phyloP scores from a whole-genome alignment of 2,888 invertebrate genomes.

The Hesperia comma region DNA sequence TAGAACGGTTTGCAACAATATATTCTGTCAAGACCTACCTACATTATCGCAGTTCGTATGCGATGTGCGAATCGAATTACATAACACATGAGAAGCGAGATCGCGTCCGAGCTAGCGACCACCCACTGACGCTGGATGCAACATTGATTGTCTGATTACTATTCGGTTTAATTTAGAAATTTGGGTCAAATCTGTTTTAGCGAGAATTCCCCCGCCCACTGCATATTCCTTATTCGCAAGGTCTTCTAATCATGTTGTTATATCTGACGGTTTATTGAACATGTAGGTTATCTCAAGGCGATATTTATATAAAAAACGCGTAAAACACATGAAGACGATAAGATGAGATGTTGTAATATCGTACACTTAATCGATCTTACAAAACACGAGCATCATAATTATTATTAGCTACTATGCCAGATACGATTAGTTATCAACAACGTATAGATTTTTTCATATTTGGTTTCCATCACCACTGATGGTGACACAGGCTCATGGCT shows the following conservation, averaged over 20 bases:
- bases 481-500: too few species aligned
- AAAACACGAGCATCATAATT: too few species aligned
- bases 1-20: not conserved
- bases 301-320: not conserved
- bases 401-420: too few species aligned
- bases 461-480: too few species aligned
- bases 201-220: slow-evolving; percentile 59
- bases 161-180: slow-evolving; percentile 60
- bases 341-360: too few species aligned
- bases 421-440: too few species aligned
- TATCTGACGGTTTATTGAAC: slow-evolving; percentile 3
- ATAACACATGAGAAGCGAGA: slow-evolving; percentile 23
- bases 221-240: slow-evolving; percentile 49
- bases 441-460: too few species aligned
- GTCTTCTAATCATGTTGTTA: slow-evolving; percentile 3
- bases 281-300: not conserved
- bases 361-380: too few species aligned
- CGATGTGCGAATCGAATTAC: slow-evolving; percentile 12
- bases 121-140: slow-evolving; percentile 23
- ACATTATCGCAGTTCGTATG: slow-evolving; percentile 17
- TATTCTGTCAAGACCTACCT: slow-evolving; percentile 6
- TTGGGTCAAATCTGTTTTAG: slow-evolving; percentile 60
- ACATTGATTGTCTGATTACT: slow-evolving; percentile 50
- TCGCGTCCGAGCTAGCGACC: slow-evolving; percentile 15
- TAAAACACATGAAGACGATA: too few species aligned